Evolutionary conservation across 2,797 vertebrate species (phyloP).

Genomic region (Aldrovandia affinis): DNA sequence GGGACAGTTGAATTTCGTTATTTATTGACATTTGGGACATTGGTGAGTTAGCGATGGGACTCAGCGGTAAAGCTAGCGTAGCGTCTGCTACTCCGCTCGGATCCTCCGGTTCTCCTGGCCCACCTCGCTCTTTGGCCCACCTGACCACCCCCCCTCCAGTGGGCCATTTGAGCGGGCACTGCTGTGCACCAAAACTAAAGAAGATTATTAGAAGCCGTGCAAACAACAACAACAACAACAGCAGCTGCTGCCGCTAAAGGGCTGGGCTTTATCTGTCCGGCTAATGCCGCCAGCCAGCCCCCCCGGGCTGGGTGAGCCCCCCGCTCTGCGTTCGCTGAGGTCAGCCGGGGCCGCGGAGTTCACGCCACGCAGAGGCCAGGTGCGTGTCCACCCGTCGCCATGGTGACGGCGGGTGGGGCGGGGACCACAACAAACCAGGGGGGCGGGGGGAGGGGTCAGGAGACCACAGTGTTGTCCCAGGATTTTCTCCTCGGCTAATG

Average conservation of each 20-base stretch:
- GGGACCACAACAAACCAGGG: background rate
- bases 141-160: background rate
- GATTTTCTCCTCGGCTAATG: background rate
- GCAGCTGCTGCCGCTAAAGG: constrained; percentile 40
- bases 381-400: background rate
- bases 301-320: constrained; percentile 25
- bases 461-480: background rate
- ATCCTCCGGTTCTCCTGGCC: background rate
- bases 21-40: background rate
- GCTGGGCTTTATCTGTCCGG: constrained; percentile 61
- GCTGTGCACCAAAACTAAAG: constrained; percentile 58
- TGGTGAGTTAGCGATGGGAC: background rate
- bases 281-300: too few relatives aligned
- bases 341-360: background rate
- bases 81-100: background rate
- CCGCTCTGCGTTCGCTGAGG: background rate
- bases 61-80: background rate
- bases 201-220: constrained; percentile 57
- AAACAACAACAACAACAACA: constrained; percentile 45
- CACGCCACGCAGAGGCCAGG: background rate
- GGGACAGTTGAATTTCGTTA: background rate
- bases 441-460: background rate
- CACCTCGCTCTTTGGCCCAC: background rate
- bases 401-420: background rate
- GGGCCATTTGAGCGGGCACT: constrained; percentile 42